Base-by-base conservation (phyloP, 64 coral and sea anemone genomes). In the Cladopsammia gracilis region DNA sequence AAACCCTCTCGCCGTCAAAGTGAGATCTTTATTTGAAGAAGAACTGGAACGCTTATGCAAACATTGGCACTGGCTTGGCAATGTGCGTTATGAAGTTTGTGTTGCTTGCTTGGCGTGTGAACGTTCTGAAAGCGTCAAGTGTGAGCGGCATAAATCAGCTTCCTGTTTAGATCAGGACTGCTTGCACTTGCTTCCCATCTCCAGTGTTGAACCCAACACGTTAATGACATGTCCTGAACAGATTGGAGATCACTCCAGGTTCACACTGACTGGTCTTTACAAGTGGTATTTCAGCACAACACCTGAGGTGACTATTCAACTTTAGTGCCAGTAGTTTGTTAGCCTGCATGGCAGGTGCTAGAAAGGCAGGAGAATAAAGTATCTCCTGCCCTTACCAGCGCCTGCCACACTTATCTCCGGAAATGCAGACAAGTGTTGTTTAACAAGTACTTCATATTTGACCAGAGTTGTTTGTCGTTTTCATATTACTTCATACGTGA, bases 1-100 rank as follows among this genome's bases (percentile, higher is more conserved):
- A 58, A 71, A 86, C 20, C 61, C 76, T 59, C 72, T 87, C 4
- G 68, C 93, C 14, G 51, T 75, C 24, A 81, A 95, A 70, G 71
- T 91, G 23, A 60, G 93, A 62, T n/a, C 22, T 22, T 87, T 91
- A 24, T 25, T 95, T 12, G 88, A 95, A 48, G 50, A 73, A 34
- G 89, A 73, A 57, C 73, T 95, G 24, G 64, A 62, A 22, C 74
- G 75, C 22, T 82, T 95, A 23, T 78, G 67, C n/a, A 58, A 45
- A 34, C 77, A 95, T 50, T 85, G 87, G 46, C 87, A 89, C 10
- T 95, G 93, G 80, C 50, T 95, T 70, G 78, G 88, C 0, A 84
- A 87, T 51, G 82, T 91, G 25, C 79, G 59, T 3, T 90, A 90
- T 62, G 88, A 95, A 20, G 23, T 91, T 60, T 89, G 87, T 61